Conservation (phyloP, 2,888 invertebrate species). For the Cyclophora punctaria region DNA sequence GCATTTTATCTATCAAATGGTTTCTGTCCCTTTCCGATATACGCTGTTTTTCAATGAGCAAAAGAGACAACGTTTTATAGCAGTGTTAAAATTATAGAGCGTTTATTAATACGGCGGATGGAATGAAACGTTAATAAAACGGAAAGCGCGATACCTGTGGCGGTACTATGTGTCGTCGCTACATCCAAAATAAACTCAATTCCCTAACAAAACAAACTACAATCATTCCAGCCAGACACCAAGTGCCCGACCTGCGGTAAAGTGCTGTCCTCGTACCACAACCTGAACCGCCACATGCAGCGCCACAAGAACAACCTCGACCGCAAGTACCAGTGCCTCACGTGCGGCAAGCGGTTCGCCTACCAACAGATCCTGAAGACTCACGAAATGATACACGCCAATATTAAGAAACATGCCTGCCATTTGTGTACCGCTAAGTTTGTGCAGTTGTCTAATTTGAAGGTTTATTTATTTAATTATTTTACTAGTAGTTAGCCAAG, state of each 20-base stretch:
- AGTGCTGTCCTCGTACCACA: slow-evolving; percentile 69
- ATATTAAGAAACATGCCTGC: slow-evolving; percentile 80
- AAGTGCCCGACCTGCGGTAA: slow-evolving; percentile 60
- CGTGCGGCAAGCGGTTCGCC: slow-evolving; percentile 78
- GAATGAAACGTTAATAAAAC: too few species aligned
- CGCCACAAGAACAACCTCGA: slow-evolving; percentile 66
- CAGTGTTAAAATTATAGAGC: too few species aligned
- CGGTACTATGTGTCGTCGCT: too few species aligned
- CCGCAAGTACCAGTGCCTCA: slow-evolving; percentile 74
- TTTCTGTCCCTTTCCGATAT: too few species aligned
- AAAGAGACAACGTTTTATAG: too few species aligned
- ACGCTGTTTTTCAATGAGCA: too few species aligned
- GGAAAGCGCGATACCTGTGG: too few species aligned
- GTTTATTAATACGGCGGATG: too few species aligned
- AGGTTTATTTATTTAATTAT: slow-evolving; percentile 31
- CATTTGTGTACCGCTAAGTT: slow-evolving; percentile 78
- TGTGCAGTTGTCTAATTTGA: slow-evolving; percentile 57
- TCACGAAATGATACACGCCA: slow-evolving; percentile 81
- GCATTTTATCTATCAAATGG: too few species aligned
- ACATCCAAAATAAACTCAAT: too few species aligned
- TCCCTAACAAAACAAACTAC: too few species aligned
- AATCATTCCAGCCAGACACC: slow-evolving; percentile 53
- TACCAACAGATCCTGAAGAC: slow-evolving; percentile 80
- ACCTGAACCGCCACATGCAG: slow-evolving; percentile 75
- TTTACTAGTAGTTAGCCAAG: too few species aligned